phyloP scores from a whole-genome alignment of 2,797 vertebrate genomes.

The Alfaro cultratus region DNA sequence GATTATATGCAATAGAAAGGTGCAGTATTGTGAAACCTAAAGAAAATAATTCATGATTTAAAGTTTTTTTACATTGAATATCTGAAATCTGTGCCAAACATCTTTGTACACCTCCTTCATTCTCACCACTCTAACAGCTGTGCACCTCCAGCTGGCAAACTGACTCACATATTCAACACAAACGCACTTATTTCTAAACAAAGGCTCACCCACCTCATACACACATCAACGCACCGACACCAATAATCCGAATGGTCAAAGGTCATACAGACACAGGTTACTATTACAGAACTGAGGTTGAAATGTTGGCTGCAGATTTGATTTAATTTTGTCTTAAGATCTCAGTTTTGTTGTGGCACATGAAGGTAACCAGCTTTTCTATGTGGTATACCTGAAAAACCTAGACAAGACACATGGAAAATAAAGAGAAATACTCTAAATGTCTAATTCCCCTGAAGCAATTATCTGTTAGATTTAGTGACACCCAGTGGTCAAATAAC shows the following conservation, averaged over 20 bases:
- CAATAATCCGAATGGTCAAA: neutral
- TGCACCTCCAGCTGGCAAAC: neutral
- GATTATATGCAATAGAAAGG: neutral
- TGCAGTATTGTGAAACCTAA: neutral
- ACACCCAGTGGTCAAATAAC: conserved; percentile 9
- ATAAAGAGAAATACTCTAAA: neutral
- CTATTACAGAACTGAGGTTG: neutral
- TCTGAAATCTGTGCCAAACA: neutral
- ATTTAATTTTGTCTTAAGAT: neutral
- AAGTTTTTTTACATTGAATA: neutral
- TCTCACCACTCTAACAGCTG: neutral
- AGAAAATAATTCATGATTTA: neutral
- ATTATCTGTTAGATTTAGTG: neutral
- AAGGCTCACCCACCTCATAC: neutral
- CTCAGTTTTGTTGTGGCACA: neutral
- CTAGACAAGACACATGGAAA: neutral
- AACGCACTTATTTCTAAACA: neutral
- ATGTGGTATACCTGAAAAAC: neutral
- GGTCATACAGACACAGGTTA: neutral
- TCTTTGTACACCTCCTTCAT: neutral
- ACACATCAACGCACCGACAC: neutral
- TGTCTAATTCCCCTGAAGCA: neutral
- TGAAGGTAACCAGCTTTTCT: neutral
- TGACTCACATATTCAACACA: neutral
- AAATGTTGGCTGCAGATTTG: neutral